Percentiles rank a stretch among this genome's conserved stretches.
Conservation (phyloP, 2,888 invertebrate genomes). For the Julus scandinavius region DNA sequence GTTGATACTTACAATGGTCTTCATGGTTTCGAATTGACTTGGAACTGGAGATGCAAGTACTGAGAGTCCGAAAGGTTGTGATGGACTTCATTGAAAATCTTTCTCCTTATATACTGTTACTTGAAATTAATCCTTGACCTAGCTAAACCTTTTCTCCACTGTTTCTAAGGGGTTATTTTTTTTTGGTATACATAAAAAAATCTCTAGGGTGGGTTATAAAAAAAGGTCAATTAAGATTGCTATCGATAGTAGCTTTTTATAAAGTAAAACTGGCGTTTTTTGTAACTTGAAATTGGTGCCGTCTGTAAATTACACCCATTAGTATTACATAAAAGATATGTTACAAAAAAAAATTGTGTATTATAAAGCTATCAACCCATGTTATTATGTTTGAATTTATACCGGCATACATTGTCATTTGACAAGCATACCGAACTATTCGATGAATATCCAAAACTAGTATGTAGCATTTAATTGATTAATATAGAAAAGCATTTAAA, state of each 20-base stretch:
- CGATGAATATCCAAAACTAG: background rate
- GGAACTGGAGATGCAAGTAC: background rate
- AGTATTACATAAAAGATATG: background rate
- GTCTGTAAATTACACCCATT: background rate
- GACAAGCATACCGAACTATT: background rate
- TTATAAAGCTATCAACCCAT: background rate
- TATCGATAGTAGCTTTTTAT: background rate
- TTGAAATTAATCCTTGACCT: constrained; percentile 43
- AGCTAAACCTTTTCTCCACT: background rate
- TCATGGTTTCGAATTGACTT: constrained; percentile 7
- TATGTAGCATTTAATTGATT: background rate
- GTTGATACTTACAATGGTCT: constrained; percentile 45
- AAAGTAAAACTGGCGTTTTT: background rate
- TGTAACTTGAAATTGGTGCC: background rate
- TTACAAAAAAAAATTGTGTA: background rate
- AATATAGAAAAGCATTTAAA: background rate
- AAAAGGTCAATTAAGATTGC: constrained; percentile 39
- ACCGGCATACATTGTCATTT: background rate
- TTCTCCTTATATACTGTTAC: constrained; percentile 29
- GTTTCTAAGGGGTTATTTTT: constrained; percentile 22
- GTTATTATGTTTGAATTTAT: background rate
- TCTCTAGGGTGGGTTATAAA: constrained; percentile 12
- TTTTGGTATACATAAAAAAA: background rate
- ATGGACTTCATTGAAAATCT: constrained; percentile 28
- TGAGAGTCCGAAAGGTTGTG: constrained; percentile 14